A percentile compares a stretch with the other conserved stretches of the same genome.
phyloP scores from a whole-genome alignment of 2,113 vertebrate genomes.

The Oriolus oriolus region DNA sequence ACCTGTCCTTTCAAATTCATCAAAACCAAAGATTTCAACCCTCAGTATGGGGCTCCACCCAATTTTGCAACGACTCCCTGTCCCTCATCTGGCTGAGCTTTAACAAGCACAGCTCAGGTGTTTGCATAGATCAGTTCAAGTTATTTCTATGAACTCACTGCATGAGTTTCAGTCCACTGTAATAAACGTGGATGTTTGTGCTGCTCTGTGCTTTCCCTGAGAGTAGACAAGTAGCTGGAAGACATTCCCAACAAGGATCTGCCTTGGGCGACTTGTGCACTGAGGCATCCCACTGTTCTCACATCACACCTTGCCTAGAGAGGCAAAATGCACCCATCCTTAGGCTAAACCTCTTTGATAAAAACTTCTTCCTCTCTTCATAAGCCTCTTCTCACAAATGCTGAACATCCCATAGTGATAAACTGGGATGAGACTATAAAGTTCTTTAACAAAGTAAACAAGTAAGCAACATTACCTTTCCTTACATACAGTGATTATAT shows the following conservation, averaged over 20 bases:
- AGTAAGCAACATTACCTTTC: not conserved
- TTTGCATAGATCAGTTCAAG: not conserved
- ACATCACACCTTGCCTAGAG: not conserved
- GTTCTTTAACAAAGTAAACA: not conserved
- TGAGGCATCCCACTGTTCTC: not conserved
- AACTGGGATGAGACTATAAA: not conserved
- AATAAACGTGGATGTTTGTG: not conserved
- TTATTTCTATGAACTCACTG: not conserved
- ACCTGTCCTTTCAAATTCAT: not conserved
- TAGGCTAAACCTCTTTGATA: not conserved
- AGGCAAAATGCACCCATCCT: not conserved
- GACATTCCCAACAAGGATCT: not conserved
- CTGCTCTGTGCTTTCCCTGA: not conserved
- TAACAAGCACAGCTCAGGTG: not conserved
- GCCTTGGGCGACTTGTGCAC: not conserved
- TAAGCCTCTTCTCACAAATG: not conserved
- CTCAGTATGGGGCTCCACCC: rapidly evolving
- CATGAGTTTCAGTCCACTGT: not conserved
- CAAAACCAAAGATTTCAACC: not conserved
- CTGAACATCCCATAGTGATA: not conserved
- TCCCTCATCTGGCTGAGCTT: not conserved
- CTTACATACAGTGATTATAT: not conserved
- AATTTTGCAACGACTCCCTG: not conserved
- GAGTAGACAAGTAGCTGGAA: not conserved
- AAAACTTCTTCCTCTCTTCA: not conserved